Percentiles rank a stretch among this genome's conserved stretches.
These are phyloP conservation scores for Scophthalmus maximus DNA, from an alignment of 2,113 vertebrate species.

Conservation along the genomic window DNA sequence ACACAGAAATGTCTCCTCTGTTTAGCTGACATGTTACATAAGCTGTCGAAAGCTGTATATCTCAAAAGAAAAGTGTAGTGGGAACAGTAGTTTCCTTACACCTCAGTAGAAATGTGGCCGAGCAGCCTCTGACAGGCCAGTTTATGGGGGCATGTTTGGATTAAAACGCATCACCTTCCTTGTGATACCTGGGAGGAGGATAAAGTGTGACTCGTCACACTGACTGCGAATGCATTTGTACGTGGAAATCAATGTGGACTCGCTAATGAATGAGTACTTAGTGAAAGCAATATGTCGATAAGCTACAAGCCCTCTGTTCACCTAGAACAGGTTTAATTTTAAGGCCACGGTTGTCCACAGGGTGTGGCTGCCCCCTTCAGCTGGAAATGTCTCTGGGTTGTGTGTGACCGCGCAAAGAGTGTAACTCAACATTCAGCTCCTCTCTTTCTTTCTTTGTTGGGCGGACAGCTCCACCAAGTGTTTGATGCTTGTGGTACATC, in stretches of 20 bases:
- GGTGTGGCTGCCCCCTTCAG: slow-evolving; percentile 55
- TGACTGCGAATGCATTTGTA: neutral
- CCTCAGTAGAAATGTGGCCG: slow-evolving; percentile 37
- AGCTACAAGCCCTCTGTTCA: neutral
- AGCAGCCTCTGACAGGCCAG: slow-evolving; percentile 40
- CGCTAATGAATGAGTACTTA: neutral
- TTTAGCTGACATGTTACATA: slow-evolving; percentile 76
- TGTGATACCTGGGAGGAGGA: slow-evolving; percentile 3
- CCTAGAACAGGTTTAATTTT: slow-evolving; percentile 1
- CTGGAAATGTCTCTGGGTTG: neutral
- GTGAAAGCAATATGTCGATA: neutral
- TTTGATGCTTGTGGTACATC: neutral
- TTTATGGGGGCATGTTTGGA: slow-evolving; percentile 34
- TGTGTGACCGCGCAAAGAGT: neutral
- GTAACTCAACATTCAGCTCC: neutral
- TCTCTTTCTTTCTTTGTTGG: slow-evolving; percentile 3
- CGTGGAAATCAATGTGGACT: slow-evolving; percentile 7
- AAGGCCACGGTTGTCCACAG: neutral
- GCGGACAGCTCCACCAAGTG: slow-evolving; percentile 63
- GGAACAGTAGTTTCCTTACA: slow-evolving; percentile 50
- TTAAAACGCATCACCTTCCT: slow-evolving; percentile 32
- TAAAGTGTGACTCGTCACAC: neutral
- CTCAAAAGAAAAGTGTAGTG: slow-evolving; percentile 43
- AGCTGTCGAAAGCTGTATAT: slow-evolving; percentile 66
- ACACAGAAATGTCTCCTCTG: slow-evolving; percentile 51